phyloP scores from a whole-genome alignment of 2,797 vertebrate species.

The Falco berigora region DNA sequence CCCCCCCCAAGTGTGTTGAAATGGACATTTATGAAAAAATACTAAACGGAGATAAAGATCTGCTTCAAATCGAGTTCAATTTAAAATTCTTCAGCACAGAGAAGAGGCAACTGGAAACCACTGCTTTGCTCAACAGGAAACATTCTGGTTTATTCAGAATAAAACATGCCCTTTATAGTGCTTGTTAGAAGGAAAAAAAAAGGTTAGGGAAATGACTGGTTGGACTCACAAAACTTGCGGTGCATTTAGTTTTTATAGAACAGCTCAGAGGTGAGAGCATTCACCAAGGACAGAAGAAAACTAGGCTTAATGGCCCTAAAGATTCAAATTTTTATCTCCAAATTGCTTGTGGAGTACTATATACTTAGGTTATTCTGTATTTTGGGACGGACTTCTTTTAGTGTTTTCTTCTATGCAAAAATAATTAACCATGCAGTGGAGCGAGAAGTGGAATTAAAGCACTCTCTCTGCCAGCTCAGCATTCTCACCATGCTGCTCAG shows the following conservation, averaged over 20 bases:
- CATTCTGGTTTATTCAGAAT: not conserved
- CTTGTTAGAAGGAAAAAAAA: not conserved
- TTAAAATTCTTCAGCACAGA: slow-evolving; percentile 2
- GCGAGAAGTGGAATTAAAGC: not conserved
- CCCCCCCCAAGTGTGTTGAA: not conserved
- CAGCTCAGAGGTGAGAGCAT: not conserved
- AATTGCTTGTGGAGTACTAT: not conserved
- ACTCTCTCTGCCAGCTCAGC: not conserved
- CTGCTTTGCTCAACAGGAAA: not conserved
- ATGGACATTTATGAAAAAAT: not conserved
- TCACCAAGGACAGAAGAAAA: not conserved
- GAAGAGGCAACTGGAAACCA: not conserved
- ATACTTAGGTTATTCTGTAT: not conserved
- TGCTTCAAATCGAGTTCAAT: not conserved
- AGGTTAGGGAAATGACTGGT: not conserved
- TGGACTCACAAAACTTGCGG: slow-evolving; percentile 29
- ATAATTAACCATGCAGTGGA: not conserved
- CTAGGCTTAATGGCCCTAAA: not conserved
- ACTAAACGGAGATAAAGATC: not conserved
- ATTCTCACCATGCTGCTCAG: not conserved
- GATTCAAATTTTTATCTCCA: not conserved
- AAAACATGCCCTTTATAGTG: not conserved
- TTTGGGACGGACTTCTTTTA: not conserved
- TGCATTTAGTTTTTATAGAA: slow-evolving; percentile 1
- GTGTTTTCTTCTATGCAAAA: not conserved